Percentiles rank a stretch among this genome's conserved stretches.
Conservation (phyloP, 2,113 vertebrate genomes). For the Lota lota region DNA sequence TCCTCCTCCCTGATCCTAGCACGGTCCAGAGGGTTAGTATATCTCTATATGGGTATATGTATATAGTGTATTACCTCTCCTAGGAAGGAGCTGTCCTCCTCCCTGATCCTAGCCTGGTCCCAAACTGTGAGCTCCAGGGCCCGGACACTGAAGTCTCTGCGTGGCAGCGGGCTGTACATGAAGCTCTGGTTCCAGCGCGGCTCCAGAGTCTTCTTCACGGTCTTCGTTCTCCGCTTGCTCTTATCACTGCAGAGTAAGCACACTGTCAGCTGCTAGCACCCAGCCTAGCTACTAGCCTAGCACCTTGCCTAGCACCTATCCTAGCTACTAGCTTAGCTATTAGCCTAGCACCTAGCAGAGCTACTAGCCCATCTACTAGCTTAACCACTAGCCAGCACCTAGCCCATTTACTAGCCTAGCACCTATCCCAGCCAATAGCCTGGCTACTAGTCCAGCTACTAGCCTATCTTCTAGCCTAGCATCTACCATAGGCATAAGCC, state of each 20-base stretch:
- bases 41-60: conserved; percentile 1
- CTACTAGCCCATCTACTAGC: too few species aligned
- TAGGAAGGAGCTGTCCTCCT: conserved; percentile 97
- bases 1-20: conserved; percentile 92
- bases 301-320: too few species aligned
- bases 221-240: conserved; percentile 97
- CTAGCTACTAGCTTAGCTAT: too few species aligned
- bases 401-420: too few species aligned
- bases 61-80: conserved; percentile 80
- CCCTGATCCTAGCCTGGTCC: conserved; percentile 92
- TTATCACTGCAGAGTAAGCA: conserved; percentile 81
- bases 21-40: conserved; percentile 77
- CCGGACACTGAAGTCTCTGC: conserved; percentile 88
- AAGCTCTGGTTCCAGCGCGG: conserved; percentile 99
- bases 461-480: too few species aligned
- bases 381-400: too few species aligned
- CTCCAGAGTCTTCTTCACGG: conserved; percentile 93
- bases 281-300: too few species aligned
- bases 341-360: too few species aligned
- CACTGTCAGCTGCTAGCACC: background rate
- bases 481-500: too few species aligned
- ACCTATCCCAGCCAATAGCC: too few species aligned
- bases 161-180: conserved; percentile 93
- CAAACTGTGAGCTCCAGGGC: conserved; percentile 94
- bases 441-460: too few species aligned